Base-by-base conservation (phyloP, 1,140 invertebrate genomes). In the Adoxophyes honmai region DNA sequence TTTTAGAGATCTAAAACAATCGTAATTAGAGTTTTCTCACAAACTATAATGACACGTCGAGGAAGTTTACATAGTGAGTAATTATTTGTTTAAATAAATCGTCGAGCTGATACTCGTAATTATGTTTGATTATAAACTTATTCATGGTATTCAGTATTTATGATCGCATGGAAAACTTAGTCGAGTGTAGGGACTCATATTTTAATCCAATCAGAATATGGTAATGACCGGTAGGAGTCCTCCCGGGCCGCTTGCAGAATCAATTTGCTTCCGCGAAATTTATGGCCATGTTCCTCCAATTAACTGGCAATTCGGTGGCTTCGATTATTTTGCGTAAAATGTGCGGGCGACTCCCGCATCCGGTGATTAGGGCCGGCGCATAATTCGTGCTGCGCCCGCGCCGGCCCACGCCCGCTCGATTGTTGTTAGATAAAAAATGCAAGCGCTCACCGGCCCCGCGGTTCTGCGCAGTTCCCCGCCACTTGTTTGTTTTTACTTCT, bases 271-370 rank as follows among this genome's bases (percentile, higher is more conserved):
- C 65, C 58, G 62, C 59, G 64, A 69, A 73, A 83, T 85, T 85
- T 85, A 86, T 80, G 70, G 67, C 66, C 80, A 62, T 85, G 82
- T 84, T 75, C 70, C 74, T 55, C 67, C 82, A 86, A 88, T 88
- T 87, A 87, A 81, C 84, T 79, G 79, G 70, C 76, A 80, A 86
- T 87, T 86, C 84, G 81, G 81, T 83, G 78, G 82, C 79, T 86
- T 77, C 75, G 78, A 84, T 86, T 83, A 83, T 87, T 87, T 86
- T 74, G 84, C 81, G 68, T 78, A 78, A 84, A 82, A 86, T 78
- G 81, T 81, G 77, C 75, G 80, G 80, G 75, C 78, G 78, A 77
- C 79, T 83, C 85, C 85, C 85, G 85, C 85, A 88, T 88, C 85
- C 85, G 85, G 85, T 74, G 75, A 83, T 88, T 88, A 86, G 69